Conservation (phyloP, 2,113 vertebrate species). For the Bos taurus region ARS-UCD2.0 NC_037330.1:113783501-113784000, state of each 20-base stretch:
- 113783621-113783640: background rate
- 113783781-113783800: background rate
- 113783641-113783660: background rate
- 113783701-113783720: fast-evolving
- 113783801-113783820: background rate
- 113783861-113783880: background rate
- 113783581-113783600: fast-evolving
- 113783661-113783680: background rate
- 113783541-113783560: fast-evolving
- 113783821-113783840: background rate
- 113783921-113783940: background rate
- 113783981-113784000: background rate
- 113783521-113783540: fast-evolving
- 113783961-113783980: fast-evolving
- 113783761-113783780: fast-evolving
- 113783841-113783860: background rate
- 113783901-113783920: fast-evolving
- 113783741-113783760: background rate
- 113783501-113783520: background rate
- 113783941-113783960: background rate
- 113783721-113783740: background rate
- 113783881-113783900: background rate
- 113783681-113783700: background rate
- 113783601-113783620: background rate
- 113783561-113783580: fast-evolving